Conservation (phyloP, 2,113 vertebrate species). For the Psilopsiagon aurifrons region DNA sequence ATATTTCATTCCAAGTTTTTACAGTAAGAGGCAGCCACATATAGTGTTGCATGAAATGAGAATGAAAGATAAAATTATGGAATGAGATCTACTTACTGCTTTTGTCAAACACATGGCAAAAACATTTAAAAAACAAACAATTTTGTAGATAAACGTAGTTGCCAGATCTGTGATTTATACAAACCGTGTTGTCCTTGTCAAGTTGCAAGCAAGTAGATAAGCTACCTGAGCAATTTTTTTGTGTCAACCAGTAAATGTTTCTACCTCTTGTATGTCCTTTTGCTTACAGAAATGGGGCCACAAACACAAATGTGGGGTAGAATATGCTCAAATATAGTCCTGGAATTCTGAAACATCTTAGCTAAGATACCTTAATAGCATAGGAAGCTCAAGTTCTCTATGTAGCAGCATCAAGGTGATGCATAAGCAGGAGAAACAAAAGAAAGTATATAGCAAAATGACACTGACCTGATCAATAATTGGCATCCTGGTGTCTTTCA, state of each 20-base stretch:
- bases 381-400: neutral
- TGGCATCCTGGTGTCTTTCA: neutral
- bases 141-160: neutral
- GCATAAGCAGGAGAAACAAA: neutral
- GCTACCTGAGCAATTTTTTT: neutral
- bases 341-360: neutral
- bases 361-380: neutral
- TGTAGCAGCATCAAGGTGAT: neutral
- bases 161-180: neutral
- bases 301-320: neutral
- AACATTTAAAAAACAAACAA: conserved; percentile 13
- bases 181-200: neutral
- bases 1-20: conserved; percentile 27
- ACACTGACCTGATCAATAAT: neutral
- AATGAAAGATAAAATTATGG: neutral
- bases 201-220: neutral
- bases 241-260: neutral
- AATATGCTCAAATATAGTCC: neutral
- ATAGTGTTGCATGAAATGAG: neutral
- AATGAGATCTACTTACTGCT: neutral
- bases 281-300: neutral
- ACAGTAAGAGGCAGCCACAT: neutral
- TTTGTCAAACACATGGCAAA: conserved; percentile 1
- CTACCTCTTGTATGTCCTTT: neutral
- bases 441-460: neutral